Evolutionary conservation across 2,888 invertebrate species (phyloP).

Genomic region (Lordiphosa andalusiaca): DNA sequence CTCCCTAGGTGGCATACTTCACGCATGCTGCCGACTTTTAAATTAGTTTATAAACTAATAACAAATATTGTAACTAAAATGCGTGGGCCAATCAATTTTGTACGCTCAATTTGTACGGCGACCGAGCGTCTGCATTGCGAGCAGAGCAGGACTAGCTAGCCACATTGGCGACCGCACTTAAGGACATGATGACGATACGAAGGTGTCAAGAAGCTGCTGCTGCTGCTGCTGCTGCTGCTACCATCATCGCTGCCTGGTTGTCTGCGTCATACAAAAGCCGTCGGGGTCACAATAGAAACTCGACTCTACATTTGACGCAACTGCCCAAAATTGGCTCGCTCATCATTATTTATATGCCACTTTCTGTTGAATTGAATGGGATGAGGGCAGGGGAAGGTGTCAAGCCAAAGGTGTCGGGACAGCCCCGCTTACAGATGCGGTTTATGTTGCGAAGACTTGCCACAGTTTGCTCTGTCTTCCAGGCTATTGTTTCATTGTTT

Average conservation of each 20-base stretch:
- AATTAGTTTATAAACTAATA: slow-evolving; percentile 69
- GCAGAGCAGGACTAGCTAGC: slow-evolving; percentile 35
- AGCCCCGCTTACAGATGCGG: slow-evolving; percentile 43
- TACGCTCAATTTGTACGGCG: slow-evolving; percentile 71
- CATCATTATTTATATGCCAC: slow-evolving; percentile 71
- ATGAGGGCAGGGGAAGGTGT: slow-evolving; percentile 55
- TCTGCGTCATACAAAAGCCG: slow-evolving; percentile 43
- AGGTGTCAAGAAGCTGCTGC: slow-evolving; percentile 25
- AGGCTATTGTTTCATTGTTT: slow-evolving; percentile 47
- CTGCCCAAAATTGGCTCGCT: slow-evolving; percentile 67
- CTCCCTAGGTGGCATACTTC: slow-evolving; percentile 46
- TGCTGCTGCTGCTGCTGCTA: slow-evolving; percentile 4
- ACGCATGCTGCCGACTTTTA: slow-evolving; percentile 40
- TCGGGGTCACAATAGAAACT: slow-evolving; percentile 40
- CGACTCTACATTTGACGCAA: slow-evolving; percentile 63
- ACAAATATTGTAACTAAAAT: slow-evolving; percentile 63
- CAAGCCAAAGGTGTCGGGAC: slow-evolving; percentile 59
- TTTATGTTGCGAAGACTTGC: slow-evolving; percentile 57
- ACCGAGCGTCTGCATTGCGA: slow-evolving; percentile 66
- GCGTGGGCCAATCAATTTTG: slow-evolving; percentile 69
- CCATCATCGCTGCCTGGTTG: slow-evolving; percentile 35
- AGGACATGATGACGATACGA: slow-evolving; percentile 32
- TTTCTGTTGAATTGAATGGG: slow-evolving; percentile 58
- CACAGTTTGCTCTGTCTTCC: slow-evolving; percentile 54
- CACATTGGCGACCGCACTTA: slow-evolving; percentile 67